phyloP scores from a whole-genome alignment of 2,888 invertebrate species.

The Orchestes rusci region DNA sequence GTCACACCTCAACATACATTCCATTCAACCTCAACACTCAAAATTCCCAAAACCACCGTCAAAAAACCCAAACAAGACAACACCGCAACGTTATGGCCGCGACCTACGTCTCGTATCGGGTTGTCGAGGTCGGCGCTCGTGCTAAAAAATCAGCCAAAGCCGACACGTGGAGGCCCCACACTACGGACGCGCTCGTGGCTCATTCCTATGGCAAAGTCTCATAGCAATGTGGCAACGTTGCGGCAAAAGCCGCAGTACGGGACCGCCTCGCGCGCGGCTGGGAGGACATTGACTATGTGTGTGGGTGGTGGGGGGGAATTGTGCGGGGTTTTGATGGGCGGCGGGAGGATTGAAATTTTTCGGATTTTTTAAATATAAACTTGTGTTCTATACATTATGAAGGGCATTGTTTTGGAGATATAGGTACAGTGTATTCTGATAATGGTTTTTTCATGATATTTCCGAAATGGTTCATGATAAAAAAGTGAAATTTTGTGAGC shows the following conservation, averaged over 20 bases:
- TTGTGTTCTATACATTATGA: no score
- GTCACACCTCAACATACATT: no score
- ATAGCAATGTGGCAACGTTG: no score
- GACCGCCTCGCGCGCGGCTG: conserved; percentile 48
- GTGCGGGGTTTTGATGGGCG: background rate
- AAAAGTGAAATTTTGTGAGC: no score
- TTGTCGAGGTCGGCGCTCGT: conserved; percentile 59
- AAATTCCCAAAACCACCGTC: background rate
- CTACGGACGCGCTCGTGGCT: conserved; percentile 33
- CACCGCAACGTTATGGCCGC: no score
- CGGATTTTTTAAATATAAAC: no score
- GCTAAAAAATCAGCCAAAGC: conserved; percentile 43
- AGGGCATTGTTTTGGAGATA: no score
- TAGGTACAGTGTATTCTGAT: no score
- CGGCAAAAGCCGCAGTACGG: conserved; percentile 48
- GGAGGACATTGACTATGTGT: conserved; percentile 28
- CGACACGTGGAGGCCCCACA: conserved; percentile 49
- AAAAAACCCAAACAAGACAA: conserved; percentile 36
- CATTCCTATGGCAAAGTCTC: conserved; percentile 13
- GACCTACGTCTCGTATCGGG: conserved; percentile 51
- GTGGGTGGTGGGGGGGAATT: background rate
- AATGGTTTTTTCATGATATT: no score
- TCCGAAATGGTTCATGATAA: no score
- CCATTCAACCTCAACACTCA: background rate
- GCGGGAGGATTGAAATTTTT: no score